Base-by-base conservation (phyloP, 2,888 invertebrate species). In the Stictocephala bisonia region DNA sequence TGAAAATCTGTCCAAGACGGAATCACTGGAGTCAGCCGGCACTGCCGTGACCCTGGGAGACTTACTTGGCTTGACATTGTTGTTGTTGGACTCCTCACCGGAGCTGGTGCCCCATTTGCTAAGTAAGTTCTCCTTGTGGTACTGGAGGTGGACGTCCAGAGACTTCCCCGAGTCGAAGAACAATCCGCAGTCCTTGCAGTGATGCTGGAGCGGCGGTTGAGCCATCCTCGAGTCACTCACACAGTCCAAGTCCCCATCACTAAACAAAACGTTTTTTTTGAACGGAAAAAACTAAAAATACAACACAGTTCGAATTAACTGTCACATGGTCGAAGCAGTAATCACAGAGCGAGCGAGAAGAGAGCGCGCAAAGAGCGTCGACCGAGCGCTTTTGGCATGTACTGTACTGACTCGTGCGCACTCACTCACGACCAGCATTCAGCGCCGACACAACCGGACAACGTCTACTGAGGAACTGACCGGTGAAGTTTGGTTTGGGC, bases 101-200 rank as follows among this genome's bases (percentile, higher is more conserved):
- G 76, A 71, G 18, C 56, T 70, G 70, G 29, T 70, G 40, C 56
- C 93, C 93, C 93, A 93, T 84, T 91, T 91, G 77, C 88, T 90
- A 81, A 91, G 85, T 79, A 92, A 85, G 82, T 91, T 91, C 82
- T 93, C 92, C 83, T 92, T 91, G 81, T 93, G 92, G 84, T 93
- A 93, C 82, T 91, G 90, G 80, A 92, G 86, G 85, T 93, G 93
- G 77, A 93, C 93, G 81, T 93, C 91, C 78, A 93, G 86, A 74
- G 92, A 93, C 81, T 91, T 91, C 74, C 89, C 88, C 79, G 91
- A 91, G 83, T 93, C 92, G 82, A 93, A 88, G 81, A 88, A 89
- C 78, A 92, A 85, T 81, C 90, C 90, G 85, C 93, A 93, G 84
- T 92, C 90, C 84, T 90, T 90, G 85, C 93, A 93, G 82, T 89